Evolutionary conservation across 2,113 vertebrate genomes (phyloP).

Genomic region (Serilophus lunatus): DNA sequence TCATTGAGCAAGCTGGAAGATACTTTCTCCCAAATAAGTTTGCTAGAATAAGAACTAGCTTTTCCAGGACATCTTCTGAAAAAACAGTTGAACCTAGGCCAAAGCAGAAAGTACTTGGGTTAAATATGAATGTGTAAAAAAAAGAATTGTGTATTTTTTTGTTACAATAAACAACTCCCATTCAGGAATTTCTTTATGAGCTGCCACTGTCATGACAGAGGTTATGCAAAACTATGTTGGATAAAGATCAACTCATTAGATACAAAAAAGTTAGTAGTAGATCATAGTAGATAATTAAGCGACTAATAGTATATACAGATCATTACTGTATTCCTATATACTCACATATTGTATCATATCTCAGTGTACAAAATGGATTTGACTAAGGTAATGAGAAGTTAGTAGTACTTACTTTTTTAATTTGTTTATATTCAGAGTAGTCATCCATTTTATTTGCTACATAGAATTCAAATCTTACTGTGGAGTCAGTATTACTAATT

Average conservation of each 20-base stretch:
- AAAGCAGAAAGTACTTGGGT: background rate
- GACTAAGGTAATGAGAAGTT: background rate
- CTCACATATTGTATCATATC: background rate
- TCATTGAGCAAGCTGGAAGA: slow-evolving; percentile 9
- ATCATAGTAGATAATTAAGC: background rate
- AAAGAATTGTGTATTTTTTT: background rate
- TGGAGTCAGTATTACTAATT: background rate
- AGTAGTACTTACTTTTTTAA: background rate
- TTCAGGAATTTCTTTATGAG: background rate
- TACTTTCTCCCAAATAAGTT: slow-evolving; percentile 44
- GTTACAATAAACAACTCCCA: background rate
- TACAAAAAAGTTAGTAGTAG: background rate
- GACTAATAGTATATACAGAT: background rate
- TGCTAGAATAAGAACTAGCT: slow-evolving; percentile 53
- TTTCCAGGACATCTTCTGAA: slow-evolving; percentile 54
- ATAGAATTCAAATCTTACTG: background rate
- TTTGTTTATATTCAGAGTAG: background rate
- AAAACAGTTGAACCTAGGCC: slow-evolving; percentile 36
- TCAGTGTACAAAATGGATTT: background rate
- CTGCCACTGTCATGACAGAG: background rate
- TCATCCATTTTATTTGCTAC: background rate
- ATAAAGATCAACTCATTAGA: background rate
- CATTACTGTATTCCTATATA: background rate
- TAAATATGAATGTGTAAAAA: background rate
- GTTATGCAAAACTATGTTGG: background rate